Evolutionary conservation across 2,888 invertebrate species (phyloP).

Genomic region (Drosophila macrospina): DNA sequence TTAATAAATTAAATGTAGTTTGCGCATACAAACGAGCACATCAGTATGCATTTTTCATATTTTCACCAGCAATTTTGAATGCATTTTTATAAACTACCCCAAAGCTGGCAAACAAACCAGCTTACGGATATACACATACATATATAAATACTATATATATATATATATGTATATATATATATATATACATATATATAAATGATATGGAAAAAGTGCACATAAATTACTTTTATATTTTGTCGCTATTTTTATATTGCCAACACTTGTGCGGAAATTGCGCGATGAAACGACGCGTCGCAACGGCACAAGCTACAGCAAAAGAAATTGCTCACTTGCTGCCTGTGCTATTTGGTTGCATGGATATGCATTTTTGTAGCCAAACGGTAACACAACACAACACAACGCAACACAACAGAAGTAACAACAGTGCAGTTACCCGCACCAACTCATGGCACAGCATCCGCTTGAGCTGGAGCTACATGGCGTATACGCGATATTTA

Average conservation of each 20-base stretch:
- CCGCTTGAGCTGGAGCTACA: constrained; percentile 34
- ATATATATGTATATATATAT: constrained; percentile 44
- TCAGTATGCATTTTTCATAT: constrained; percentile 73
- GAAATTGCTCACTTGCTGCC: constrained; percentile 51
- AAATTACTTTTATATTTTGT: constrained; percentile 81
- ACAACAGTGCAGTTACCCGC: constrained; percentile 4
- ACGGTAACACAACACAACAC: constrained; percentile 33
- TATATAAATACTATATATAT: constrained; percentile 13
- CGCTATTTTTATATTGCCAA: constrained; percentile 81
- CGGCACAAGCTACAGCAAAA: constrained; percentile 46
- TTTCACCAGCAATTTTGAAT: constrained; percentile 54
- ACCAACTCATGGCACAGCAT: constrained; percentile 26
- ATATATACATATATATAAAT: constrained; percentile 58
- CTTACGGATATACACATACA: constrained; percentile 8
- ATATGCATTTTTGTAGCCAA: constrained; percentile 70
- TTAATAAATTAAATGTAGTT: constrained; percentile 77
- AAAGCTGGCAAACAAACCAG: constrained; percentile 26
- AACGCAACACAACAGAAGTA: constrained; percentile 1
- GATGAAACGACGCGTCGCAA: constrained; percentile 68
- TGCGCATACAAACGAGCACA: constrained; percentile 77
- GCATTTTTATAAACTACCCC: constrained; percentile 55
- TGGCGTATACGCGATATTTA: constrained; percentile 68
- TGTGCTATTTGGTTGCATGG: constrained; percentile 34
- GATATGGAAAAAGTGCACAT: constrained; percentile 76
- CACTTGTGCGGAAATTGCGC: constrained; percentile 81